Evolutionary conservation across 2,797 vertebrate genomes (phyloP).

Genomic region (Pantherophis alleghaniensis): DNA sequence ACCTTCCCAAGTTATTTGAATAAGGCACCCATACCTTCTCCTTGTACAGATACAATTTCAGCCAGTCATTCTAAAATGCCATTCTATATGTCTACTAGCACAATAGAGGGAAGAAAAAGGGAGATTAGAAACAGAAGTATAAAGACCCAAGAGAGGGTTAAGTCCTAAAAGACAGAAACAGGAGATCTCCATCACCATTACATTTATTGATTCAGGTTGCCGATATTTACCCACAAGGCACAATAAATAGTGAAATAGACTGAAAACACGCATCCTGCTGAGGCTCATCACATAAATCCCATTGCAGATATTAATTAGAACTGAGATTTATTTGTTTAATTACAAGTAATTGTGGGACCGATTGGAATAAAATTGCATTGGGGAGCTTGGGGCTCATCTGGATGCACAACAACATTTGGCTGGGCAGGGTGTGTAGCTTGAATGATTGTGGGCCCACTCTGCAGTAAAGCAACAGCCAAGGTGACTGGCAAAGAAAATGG

Average conservation of each 20-base stretch:
- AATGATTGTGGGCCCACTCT: neutral
- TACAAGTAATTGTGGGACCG: conserved; percentile 50
- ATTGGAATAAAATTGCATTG: conserved; percentile 36
- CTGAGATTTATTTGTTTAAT: conserved; percentile 75
- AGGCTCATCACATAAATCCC: conserved; percentile 67
- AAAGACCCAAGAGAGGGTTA: neutral
- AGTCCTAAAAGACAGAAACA: conserved; percentile 48
- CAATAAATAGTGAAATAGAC: conserved; percentile 57
- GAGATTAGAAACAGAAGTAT: neutral
- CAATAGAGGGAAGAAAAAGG: neutral
- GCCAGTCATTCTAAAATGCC: neutral
- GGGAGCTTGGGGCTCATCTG: conserved; percentile 15
- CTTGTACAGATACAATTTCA: neutral
- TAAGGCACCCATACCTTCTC: neutral
- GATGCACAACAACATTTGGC: neutral
- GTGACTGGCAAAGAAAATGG: neutral
- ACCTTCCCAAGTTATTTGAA: neutral
- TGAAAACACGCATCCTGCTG: conserved; percentile 67
- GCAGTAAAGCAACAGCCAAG: conserved; percentile 26
- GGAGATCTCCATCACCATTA: conserved; percentile 58
- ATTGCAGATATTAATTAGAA: conserved; percentile 72
- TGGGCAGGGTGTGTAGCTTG: neutral
- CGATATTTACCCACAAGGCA: conserved; percentile 54
- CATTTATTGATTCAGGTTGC: conserved; percentile 62
- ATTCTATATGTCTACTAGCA: neutral